These are phyloP conservation scores for Brachionus rubens DNA, from an alignment of 1,140 invertebrate genomes.

Conservation along the genomic window DNA sequence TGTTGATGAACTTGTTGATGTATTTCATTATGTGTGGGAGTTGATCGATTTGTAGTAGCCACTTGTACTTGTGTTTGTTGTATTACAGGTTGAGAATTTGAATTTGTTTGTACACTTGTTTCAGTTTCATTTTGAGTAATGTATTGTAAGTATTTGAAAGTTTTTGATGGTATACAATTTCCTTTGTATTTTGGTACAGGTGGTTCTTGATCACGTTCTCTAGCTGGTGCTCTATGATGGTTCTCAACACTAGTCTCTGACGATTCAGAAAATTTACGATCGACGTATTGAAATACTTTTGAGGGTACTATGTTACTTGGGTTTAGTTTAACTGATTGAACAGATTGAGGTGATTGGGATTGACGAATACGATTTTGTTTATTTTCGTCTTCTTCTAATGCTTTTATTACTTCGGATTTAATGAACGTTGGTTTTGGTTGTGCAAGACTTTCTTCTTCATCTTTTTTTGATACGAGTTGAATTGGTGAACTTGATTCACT, in stretches of 20 bases:
- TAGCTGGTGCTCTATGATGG: conserved; percentile 12
- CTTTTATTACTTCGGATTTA: conserved; percentile 37
- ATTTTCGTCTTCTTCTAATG: conserved; percentile 24
- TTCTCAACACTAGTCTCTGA: background rate
- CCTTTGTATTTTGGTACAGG: conserved; percentile 27
- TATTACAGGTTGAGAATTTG: background rate
- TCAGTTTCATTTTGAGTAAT: conserved; percentile 42
- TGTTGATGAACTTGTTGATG: no score
- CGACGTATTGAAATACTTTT: conserved; percentile 41
- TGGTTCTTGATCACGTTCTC: conserved; percentile 42
- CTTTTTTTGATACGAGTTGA: conserved; percentile 32
- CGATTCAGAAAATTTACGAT: conserved; percentile 17
- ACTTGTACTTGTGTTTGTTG: conserved; percentile 7
- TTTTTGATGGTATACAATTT: conserved; percentile 17
- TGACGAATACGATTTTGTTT: background rate
- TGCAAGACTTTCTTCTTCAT: conserved; percentile 25
- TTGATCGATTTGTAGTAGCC: background rate
- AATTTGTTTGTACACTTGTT: background rate
- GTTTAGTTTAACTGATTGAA: background rate
- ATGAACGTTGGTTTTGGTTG: background rate
- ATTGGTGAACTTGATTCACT: conserved; percentile 36
- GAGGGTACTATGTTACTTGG: background rate
- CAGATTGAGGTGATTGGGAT: conserved; percentile 16
- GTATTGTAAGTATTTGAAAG: conserved; percentile 39
- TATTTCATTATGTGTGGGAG: no score